A percentile compares a stretch with the other conserved stretches of the same genome.
Evolutionary conservation across 2,113 vertebrate species (phyloP).

Genomic region (Mus pahari): DNA sequence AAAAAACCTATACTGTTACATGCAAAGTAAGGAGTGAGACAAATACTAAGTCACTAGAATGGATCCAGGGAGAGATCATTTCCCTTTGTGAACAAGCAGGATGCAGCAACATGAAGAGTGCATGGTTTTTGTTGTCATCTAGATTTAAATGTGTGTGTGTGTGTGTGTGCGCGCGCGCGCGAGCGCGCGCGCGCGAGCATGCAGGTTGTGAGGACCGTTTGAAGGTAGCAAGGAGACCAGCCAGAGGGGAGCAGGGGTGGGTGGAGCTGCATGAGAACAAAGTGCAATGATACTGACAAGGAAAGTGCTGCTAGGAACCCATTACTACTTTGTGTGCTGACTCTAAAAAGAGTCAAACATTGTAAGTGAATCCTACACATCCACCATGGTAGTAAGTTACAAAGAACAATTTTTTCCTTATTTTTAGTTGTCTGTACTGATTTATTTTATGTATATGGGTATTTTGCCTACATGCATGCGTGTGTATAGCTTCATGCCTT

Average conservation of each 20-base stretch:
- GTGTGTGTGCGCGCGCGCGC: too few species aligned
- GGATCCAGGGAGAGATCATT: neutral
- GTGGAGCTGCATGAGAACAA: neutral
- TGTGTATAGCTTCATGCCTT: neutral
- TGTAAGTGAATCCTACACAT: constrained; percentile 22
- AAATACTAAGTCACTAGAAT: constrained; percentile 4
- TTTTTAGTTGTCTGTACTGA: neutral
- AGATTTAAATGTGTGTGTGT: neutral
- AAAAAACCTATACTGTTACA: neutral
- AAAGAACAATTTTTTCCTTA: neutral
- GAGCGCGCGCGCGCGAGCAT: too few species aligned
- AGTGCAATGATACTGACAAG: neutral
- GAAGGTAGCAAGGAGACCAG: neutral
- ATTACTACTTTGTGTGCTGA: neutral
- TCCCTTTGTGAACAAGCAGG: neutral
- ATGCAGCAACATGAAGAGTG: neutral
- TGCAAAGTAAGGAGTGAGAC: constrained; percentile 8
- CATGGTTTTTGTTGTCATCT: neutral
- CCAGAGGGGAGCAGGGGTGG: too few species aligned
- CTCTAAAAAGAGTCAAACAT: neutral
- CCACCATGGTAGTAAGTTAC: neutral
- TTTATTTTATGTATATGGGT: neutral
- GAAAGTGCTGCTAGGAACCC: neutral
- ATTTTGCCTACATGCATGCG: neutral
- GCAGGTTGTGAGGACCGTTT: neutral